A percentile compares a stretch with the other conserved stretches of the same genome.
Conservation (phyloP, 1,140 invertebrate species). For the Drosophila yakuba region DNA sequence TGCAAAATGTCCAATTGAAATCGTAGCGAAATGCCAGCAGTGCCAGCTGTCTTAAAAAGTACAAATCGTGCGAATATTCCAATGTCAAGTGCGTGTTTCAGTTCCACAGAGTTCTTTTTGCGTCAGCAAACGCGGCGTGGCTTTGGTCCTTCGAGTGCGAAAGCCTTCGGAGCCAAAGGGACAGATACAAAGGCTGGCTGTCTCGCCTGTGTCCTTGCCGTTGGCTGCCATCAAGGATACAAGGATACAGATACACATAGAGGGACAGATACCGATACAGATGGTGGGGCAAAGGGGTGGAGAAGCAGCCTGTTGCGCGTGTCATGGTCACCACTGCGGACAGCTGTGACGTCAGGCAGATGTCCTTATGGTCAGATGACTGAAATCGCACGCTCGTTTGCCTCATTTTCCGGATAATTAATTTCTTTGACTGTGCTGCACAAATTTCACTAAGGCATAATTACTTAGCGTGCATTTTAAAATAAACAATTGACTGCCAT, state of each 20-base stretch:
- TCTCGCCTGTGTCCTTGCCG: slow-evolving; percentile 30
- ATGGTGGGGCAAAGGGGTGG: background rate
- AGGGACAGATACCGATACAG: too few relatives aligned
- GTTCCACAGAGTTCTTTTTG: slow-evolving; percentile 22
- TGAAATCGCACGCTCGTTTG: too few relatives aligned
- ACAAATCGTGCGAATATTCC: slow-evolving; percentile 41
- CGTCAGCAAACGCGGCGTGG: slow-evolving; percentile 26
- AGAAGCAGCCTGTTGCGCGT: slow-evolving; percentile 38
- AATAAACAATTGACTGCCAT: too few relatives aligned
- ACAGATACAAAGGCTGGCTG: slow-evolving; percentile 12
- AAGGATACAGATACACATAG: slow-evolving; percentile 16
- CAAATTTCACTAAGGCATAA: too few relatives aligned
- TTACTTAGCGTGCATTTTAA: too few relatives aligned
- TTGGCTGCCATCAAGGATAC: slow-evolving; percentile 33
- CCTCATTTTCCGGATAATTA: too few relatives aligned
- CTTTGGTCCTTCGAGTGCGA: slow-evolving; percentile 3
- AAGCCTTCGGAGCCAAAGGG: slow-evolving; percentile 18
- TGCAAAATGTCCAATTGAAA: slow-evolving; percentile 48
- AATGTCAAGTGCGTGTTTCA: slow-evolving; percentile 63
- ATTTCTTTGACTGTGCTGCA: too few relatives aligned
- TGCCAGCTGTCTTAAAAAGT: slow-evolving; percentile 1
- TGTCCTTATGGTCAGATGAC: slow-evolving; percentile 7
- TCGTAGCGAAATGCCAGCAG: slow-evolving; percentile 29
- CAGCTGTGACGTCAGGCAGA: slow-evolving; percentile 35
- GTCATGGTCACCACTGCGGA: slow-evolving; percentile 11